Evolutionary conservation across 2,797 vertebrate species (phyloP).

Genomic region (Melanotaenia boesemani): DNA sequence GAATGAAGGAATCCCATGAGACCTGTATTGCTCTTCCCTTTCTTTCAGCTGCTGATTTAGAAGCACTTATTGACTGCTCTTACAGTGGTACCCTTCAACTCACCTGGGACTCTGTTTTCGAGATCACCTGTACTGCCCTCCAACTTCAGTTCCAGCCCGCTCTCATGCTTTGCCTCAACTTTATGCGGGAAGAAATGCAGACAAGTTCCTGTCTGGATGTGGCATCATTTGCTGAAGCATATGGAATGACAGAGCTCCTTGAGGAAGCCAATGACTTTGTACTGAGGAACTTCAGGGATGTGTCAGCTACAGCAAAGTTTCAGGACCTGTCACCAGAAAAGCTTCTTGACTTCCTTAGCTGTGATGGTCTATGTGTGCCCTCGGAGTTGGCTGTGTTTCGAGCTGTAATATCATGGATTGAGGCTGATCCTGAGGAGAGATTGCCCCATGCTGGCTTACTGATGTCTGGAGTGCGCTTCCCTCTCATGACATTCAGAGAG

Average conservation of each 20-base stretch:
- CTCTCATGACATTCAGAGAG: conserved; percentile 92
- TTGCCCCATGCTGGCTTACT: conserved; percentile 78
- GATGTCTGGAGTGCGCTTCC: conserved; percentile 88
- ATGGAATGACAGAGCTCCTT: conserved; percentile 82
- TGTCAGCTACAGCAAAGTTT: conserved; percentile 84
- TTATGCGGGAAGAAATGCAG: conserved; percentile 82
- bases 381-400: conserved; percentile 88
- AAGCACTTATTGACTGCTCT: conserved; percentile 83
- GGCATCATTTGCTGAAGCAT: conserved; percentile 85
- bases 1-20: conserved; percentile 87
- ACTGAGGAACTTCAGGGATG: conserved; percentile 86
- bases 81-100: conserved; percentile 86
- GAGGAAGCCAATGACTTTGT: conserved; percentile 85
- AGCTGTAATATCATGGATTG: conserved; percentile 87
- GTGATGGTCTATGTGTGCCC: conserved; percentile 85
- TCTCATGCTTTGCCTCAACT: conserved; percentile 84
- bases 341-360: conserved; percentile 82
- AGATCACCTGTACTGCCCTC: conserved; percentile 85
- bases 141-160: conserved; percentile 89
- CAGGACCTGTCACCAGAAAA: conserved; percentile 82
- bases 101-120: conserved; percentile 87
- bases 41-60: conserved; percentile 75
- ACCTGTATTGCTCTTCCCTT: conserved; percentile 74
- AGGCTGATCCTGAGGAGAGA: conserved; percentile 77
- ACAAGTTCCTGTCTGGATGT: conserved; percentile 85